Evolutionary conservation across 2,888 invertebrate genomes (phyloP).

Genomic region (Erannis defoliaria): DNA sequence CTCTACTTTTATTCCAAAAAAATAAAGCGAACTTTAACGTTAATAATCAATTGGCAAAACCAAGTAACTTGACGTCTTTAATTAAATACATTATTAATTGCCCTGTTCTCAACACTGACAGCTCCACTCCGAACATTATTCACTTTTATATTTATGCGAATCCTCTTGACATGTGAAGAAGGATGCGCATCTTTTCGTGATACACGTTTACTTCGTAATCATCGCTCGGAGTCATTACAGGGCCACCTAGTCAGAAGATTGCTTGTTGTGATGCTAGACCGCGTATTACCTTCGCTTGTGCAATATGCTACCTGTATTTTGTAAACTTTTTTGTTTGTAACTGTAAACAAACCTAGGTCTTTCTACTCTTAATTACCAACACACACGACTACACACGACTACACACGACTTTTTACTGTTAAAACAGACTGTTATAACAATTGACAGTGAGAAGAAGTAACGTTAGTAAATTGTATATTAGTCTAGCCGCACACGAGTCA

Average conservation of each 20-base stretch:
- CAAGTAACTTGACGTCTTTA: constrained; percentile 70
- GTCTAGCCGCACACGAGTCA: too few species aligned
- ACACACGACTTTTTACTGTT: too few species aligned
- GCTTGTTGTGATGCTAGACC: constrained; percentile 5
- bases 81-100: constrained; percentile 84
- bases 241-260: constrained; percentile 30
- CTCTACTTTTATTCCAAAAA: neutral
- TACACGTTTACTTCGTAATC: constrained; percentile 55
- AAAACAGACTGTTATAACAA: too few species aligned
- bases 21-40: neutral
- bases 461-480: too few species aligned
- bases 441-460: too few species aligned
- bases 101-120: constrained; percentile 73
- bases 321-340: neutral
- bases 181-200: constrained; percentile 67
- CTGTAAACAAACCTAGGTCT: too few species aligned
- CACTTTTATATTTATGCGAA: constrained; percentile 82
- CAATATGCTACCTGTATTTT: constrained; percentile 11
- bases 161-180: constrained; percentile 75
- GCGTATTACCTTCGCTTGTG: neutral
- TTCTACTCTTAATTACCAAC: too few species aligned
- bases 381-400: too few species aligned
- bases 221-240: constrained; percentile 39
- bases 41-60: constrained; percentile 60
- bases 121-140: constrained; percentile 76